Conservation (phyloP, 2,888 invertebrate species). For the Apamea crenata region DNA sequence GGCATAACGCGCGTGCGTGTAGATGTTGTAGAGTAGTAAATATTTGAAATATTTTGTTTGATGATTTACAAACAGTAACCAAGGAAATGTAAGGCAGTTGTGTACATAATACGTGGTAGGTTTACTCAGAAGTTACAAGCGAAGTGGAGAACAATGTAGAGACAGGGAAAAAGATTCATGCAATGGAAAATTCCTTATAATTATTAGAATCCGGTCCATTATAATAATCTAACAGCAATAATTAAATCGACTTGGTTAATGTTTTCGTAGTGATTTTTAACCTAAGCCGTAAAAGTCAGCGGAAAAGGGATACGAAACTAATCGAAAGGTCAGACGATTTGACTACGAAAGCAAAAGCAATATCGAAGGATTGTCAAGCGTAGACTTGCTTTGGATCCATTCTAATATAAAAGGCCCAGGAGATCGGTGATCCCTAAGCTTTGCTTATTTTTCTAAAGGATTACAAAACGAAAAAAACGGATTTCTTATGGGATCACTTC, state of each 20-base stretch:
- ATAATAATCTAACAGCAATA: background rate
- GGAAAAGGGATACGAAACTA: background rate
- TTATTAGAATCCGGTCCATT: slow-evolving; percentile 1
- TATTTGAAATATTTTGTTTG: slow-evolving; percentile 82
- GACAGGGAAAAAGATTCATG: slow-evolving; percentile 25
- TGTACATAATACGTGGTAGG: slow-evolving; percentile 69
- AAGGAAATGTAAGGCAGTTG: slow-evolving; percentile 78
- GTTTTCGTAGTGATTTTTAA: background rate
- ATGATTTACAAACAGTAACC: slow-evolving; percentile 80
- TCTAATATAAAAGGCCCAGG: background rate
- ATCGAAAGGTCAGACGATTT: slow-evolving; percentile 14
- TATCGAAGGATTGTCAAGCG: background rate
- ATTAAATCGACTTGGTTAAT: background rate
- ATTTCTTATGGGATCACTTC: background rate
- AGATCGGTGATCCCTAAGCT: background rate
- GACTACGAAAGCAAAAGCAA: background rate
- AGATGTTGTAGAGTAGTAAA: slow-evolving; percentile 73
- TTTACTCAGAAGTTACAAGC: slow-evolving; percentile 51
- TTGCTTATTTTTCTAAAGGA: background rate
- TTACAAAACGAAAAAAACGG: too few relatives aligned
- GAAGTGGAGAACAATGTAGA: slow-evolving; percentile 20
- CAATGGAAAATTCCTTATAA: slow-evolving; percentile 16
- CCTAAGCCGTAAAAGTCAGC: background rate
- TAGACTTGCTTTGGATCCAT: background rate
- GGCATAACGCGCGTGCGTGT: slow-evolving; percentile 76